A percentile compares a stretch with the other conserved stretches of the same genome.
Conservation (phyloP, 2,888 invertebrate species). For the Torymus texanus region DNA sequence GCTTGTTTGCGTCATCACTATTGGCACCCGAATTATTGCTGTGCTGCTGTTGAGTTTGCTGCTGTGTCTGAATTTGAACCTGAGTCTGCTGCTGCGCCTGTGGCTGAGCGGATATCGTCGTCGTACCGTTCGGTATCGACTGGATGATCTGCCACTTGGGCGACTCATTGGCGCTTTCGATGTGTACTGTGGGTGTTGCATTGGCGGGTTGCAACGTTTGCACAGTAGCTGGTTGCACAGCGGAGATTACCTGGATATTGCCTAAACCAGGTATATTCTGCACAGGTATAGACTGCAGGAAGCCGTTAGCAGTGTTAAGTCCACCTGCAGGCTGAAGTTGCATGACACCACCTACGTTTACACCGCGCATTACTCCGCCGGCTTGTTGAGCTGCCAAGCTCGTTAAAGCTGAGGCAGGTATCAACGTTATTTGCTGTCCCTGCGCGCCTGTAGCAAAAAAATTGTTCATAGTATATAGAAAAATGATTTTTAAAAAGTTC, state of each 20-base stretch:
- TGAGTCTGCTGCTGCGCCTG: conserved; percentile 65
- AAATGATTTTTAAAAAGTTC: too few relatives aligned
- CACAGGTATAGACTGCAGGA: conserved; percentile 82
- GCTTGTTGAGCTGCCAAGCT: conserved; percentile 70
- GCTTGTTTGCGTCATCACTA: conserved; percentile 66
- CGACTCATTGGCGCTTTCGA: conserved; percentile 82
- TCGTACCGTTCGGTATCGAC: conserved; percentile 70
- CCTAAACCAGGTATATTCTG: conserved; percentile 87
- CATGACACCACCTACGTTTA: conserved; percentile 71
- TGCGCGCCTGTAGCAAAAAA: conserved; percentile 77
- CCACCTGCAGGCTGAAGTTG: conserved; percentile 77
- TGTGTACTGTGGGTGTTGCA: conserved; percentile 79
- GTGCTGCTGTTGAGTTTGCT: conserved; percentile 70
- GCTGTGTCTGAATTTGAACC: conserved; percentile 66
- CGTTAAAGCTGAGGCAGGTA: conserved; percentile 82
- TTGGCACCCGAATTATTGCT: conserved; percentile 59
- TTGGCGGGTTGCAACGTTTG: conserved; percentile 72
- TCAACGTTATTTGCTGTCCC: conserved; percentile 90
- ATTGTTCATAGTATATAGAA: not conserved
- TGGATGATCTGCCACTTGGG: conserved; percentile 88
- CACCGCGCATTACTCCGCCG: conserved; percentile 70
- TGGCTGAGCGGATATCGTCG: conserved; percentile 66
- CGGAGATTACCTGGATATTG: conserved; percentile 88
- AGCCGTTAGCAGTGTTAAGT: conserved; percentile 74
- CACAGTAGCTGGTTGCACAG: conserved; percentile 75